phyloP scores from a whole-genome alignment of 2,797 vertebrate species.

The Diceros bicornis region DNA sequence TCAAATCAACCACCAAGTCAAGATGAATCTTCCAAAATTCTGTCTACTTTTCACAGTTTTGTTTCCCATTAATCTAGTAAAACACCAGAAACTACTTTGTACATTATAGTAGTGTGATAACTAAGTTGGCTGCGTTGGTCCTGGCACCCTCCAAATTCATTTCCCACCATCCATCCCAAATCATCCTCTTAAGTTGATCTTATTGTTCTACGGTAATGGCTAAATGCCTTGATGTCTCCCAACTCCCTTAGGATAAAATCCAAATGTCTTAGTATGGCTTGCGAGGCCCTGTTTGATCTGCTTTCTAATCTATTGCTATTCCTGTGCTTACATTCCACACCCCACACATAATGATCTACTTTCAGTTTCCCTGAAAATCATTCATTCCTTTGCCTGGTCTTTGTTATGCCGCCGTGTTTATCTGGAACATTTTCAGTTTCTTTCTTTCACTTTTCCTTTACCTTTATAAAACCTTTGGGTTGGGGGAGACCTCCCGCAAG shows the following conservation, averaged over 20 bases:
- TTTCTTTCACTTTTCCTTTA: not conserved
- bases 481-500: rapidly evolving
- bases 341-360: not conserved
- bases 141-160: not conserved
- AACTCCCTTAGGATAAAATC: not conserved
- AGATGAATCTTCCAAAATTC: not conserved
- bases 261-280: not conserved
- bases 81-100: not conserved
- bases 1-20: not conserved
- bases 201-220: not conserved
- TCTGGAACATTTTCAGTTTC: not conserved
- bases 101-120: not conserved
- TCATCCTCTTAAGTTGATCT: not conserved
- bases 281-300: not conserved
- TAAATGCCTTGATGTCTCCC: not conserved
- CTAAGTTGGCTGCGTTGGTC: not conserved
- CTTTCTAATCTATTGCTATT: not conserved
- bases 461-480: not conserved
- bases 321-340: not conserved
- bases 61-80: not conserved
- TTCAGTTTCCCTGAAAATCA: not conserved
- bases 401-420: not conserved
- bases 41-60: not conserved
- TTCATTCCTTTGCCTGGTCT: not conserved
- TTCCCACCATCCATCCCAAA: not conserved